A percentile compares a stretch with the other conserved stretches of the same genome.
Evolutionary conservation across 2,113 vertebrate genomes (phyloP).

Genomic region (Campylomormyrus numenius): DNA sequence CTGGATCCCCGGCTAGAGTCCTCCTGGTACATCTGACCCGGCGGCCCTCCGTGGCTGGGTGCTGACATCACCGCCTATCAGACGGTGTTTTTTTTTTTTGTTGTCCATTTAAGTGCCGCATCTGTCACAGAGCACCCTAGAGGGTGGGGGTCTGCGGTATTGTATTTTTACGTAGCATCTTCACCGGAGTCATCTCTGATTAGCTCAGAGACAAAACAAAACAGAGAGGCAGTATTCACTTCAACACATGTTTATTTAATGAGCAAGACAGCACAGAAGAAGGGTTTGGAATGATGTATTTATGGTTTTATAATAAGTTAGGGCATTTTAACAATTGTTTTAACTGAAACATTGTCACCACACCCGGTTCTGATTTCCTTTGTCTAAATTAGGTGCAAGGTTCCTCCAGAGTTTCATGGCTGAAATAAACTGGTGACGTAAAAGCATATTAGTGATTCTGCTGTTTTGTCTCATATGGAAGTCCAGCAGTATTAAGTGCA

Average conservation of each 20-base stretch:
- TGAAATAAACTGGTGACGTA: constrained; percentile 21
- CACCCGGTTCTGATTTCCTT: constrained; percentile 33
- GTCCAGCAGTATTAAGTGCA: constrained; percentile 36
- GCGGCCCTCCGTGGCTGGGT: constrained; percentile 4
- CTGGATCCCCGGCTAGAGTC: constrained; percentile 22
- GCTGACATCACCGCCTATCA: constrained; percentile 32
- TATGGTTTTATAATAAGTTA: constrained; percentile 31
- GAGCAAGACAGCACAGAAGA: constrained; percentile 45
- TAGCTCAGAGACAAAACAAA: not conserved
- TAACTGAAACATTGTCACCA: not conserved
- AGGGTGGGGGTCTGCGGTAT: not conserved
- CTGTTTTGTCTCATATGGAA: not conserved
- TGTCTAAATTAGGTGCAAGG: constrained; percentile 10
- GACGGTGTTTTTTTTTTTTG: constrained; percentile 23
- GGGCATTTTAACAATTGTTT: constrained; percentile 11
- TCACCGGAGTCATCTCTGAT: not conserved
- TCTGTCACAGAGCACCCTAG: not conserved
- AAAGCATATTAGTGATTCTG: not conserved
- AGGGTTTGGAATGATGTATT: constrained; percentile 24
- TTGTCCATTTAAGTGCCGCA: not conserved
- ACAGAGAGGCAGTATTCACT: constrained; percentile 27
- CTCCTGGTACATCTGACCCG: constrained; percentile 26
- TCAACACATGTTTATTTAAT: constrained; percentile 58
- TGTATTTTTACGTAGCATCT: not conserved
- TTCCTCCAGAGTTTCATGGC: not conserved